These are phyloP conservation scores for Xenopus borealis DNA, from an alignment of 2,113 vertebrate species.

Conservation along the genomic window DNA sequence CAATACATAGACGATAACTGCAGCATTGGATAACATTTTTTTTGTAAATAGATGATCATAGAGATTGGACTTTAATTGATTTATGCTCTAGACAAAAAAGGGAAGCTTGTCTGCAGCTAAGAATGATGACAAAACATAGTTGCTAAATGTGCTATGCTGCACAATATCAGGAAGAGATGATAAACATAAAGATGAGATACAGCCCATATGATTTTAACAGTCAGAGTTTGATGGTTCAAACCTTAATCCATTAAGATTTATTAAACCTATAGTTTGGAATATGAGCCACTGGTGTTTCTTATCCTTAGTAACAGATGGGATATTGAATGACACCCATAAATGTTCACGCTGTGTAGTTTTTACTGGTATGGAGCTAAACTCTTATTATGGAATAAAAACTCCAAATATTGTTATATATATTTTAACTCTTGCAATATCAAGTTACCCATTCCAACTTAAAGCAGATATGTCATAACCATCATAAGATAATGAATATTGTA, in stretches of 20 bases:
- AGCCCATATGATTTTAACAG: conserved; percentile 44
- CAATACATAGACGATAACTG: conserved; percentile 31
- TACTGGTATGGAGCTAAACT: conserved; percentile 69
- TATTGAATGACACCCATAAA: conserved; percentile 70
- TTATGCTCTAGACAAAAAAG: conserved; percentile 47
- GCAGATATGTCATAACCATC: no score
- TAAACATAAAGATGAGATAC: conserved; percentile 46
- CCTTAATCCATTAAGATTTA: conserved; percentile 58
- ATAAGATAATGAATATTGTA: no score
- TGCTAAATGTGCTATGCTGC: conserved; percentile 24
- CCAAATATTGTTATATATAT: conserved; percentile 51
- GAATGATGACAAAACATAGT: conserved; percentile 32
- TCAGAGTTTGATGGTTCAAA: conserved; percentile 55
- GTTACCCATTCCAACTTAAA: no score
- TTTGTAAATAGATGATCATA: conserved; percentile 24
- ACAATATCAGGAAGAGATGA: conserved; percentile 35
- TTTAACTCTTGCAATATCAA: neutral
- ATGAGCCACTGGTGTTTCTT: conserved; percentile 62
- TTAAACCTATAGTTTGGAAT: conserved; percentile 59
- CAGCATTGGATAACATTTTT: conserved; percentile 38
- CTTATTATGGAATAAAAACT: conserved; percentile 65
- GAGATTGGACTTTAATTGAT: conserved; percentile 49
- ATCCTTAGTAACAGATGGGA: conserved; percentile 70
- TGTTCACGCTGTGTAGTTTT: conserved; percentile 66
- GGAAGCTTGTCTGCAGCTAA: conserved; percentile 22